Conservation (phyloP, 1,140 invertebrate genomes). For the Anoplophora glabripennis region DNA sequence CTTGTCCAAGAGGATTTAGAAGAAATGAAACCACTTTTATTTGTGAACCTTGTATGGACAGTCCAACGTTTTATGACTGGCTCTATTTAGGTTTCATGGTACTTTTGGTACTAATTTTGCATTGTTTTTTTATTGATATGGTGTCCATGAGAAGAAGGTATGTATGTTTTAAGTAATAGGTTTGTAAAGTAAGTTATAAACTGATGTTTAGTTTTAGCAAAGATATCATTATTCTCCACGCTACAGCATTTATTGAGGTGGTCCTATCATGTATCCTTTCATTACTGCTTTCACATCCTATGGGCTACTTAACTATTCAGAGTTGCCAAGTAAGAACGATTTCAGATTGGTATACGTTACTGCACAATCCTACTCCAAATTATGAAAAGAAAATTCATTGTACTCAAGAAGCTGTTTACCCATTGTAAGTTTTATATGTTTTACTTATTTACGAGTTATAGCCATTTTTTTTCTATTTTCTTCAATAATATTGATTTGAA, state of each 20-base stretch:
- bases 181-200: background rate
- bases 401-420: conserved; percentile 96
- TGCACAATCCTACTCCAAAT: conserved; percentile 91
- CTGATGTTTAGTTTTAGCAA: conserved; percentile 62
- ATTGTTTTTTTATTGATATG: conserved; percentile 90
- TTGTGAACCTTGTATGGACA: conserved; percentile 75
- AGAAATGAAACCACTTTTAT: conserved; percentile 61
- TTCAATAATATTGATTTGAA: too few relatives aligned
- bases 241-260: conserved; percentile 80
- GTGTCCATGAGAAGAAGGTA: conserved; percentile 72
- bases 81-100: conserved; percentile 93
- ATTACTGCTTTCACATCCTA: conserved; percentile 72
- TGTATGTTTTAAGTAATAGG: conserved; percentile 21
- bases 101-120: conserved; percentile 76
- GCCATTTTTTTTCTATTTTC: too few relatives aligned
- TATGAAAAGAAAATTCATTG: conserved; percentile 88
- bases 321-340: conserved; percentile 76
- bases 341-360: conserved; percentile 93
- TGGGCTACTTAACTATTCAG: conserved; percentile 69
- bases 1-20: conserved; percentile 80
- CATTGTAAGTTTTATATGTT: conserved; percentile 70
- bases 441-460: too few relatives aligned
- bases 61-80: conserved; percentile 86
- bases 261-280: conserved; percentile 69
- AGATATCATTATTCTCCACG: conserved; percentile 67